These are phyloP conservation scores for Anoplophora glabripennis DNA, from an alignment of 1,140 invertebrate genomes.

Conservation along the genomic window DNA sequence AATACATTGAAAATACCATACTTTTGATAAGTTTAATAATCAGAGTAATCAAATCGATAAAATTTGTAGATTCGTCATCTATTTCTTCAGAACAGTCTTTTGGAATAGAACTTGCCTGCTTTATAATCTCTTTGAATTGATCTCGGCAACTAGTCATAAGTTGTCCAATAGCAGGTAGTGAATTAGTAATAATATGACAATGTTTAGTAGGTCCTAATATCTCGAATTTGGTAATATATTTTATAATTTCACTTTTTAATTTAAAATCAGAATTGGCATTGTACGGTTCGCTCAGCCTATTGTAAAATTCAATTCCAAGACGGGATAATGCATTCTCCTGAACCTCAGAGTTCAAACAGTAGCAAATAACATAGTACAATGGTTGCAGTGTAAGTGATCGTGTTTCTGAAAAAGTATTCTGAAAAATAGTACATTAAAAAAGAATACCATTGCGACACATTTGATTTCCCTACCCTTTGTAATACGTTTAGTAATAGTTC, in stretches of 20 bases:
- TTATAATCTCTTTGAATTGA: slow-evolving; percentile 15
- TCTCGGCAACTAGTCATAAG: slow-evolving; percentile 17
- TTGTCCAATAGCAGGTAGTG: slow-evolving; percentile 16
- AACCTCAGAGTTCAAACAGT: too few relatives aligned
- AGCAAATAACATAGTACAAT: too few relatives aligned
- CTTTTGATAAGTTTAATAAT: slow-evolving; percentile 12
- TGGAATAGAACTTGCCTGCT: neutral
- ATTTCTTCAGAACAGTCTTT: slow-evolving; percentile 9
- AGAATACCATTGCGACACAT: too few relatives aligned
- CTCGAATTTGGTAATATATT: slow-evolving; percentile 2
- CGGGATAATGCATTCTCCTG: too few relatives aligned
- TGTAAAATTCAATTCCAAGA: too few relatives aligned
- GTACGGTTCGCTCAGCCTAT: slow-evolving; percentile 10
- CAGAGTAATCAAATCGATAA: slow-evolving; percentile 7
- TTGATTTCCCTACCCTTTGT: too few relatives aligned
- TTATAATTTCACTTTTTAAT: slow-evolving; percentile 20
- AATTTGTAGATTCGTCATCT: slow-evolving; percentile 9
- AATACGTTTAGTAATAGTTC: too few relatives aligned
- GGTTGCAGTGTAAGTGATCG: too few relatives aligned
- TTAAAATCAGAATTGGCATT: slow-evolving; percentile 13
- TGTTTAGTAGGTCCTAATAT: too few relatives aligned
- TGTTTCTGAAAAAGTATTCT: too few relatives aligned
- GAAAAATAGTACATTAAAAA: too few relatives aligned
- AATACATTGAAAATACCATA: slow-evolving; percentile 17
- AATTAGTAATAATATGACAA: too few relatives aligned